Base-by-base conservation (phyloP, 2,888 invertebrate genomes). In the Aleiodes leptofemur region DNA sequence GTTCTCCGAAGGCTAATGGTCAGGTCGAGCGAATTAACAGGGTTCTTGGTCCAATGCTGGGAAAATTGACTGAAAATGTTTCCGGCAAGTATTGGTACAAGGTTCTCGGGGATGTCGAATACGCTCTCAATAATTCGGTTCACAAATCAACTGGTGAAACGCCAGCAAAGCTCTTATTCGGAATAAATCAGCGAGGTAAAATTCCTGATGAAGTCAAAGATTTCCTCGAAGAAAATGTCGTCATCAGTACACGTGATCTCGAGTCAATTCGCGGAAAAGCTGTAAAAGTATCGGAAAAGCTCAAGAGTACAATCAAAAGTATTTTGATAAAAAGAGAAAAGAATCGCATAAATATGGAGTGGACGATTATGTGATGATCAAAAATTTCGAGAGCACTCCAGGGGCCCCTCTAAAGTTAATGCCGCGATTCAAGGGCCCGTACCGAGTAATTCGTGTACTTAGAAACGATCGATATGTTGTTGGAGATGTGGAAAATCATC, bases 151-250 rank as follows among this genome's bases (percentile, higher is more conserved):
- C 85, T 0, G 80, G 81, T 0, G 80, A 85, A 66, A 81, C 84
- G 0, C 82, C 85, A 1, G 81, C 82, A 48, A 79, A 74, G 43
- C 64, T 85, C 34, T 74, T 86, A 53, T 86, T 85, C 70, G 86
- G 85, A 4, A 71, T 82, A 6, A 64, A 80, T 57, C 86, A 87
- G 61, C 78, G 78, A 61, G 83, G 83, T 14, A 69, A 79, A 14
- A 53, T 80, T 13, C 31, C 77, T 31, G 83, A 85, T 73, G 31
- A 73, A 29, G 7, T 78, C 8, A 76, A 29, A 9, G 74, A 77
- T 23, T 73, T 72, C 48, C 16, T 76, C n/a, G 72, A 77, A 4
- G 64, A 50, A 0, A 57, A 55, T 6, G n/a, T 43, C 11, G 16
- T 6, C 7, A 23, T 7, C 13, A 16, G 38, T 9, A 48, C 11